A percentile compares a stretch with the other conserved stretches of the same genome.
Evolutionary conservation across 2,888 invertebrate genomes (phyloP).

Genomic region (Heliconius erato): DNA sequence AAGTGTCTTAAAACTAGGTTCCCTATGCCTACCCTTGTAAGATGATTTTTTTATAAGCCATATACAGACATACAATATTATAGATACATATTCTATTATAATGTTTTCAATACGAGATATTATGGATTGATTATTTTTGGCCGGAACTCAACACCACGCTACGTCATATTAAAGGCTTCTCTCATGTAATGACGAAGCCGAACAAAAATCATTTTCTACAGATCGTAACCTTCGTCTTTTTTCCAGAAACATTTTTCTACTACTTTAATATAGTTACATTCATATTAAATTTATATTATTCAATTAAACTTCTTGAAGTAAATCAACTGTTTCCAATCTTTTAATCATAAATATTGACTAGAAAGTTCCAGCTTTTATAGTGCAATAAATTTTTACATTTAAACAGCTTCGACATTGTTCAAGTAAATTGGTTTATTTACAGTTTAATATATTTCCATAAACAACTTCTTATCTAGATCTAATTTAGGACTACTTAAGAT

Average conservation of each 20-base stretch:
- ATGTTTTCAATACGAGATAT: background rate
- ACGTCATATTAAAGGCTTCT: too few species aligned
- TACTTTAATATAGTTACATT: too few species aligned
- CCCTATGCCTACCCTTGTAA: too few species aligned
- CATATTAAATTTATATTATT: background rate
- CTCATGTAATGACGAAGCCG: too few species aligned
- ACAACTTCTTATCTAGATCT: background rate
- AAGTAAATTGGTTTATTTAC: constrained; percentile 20
- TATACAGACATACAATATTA: too few species aligned
- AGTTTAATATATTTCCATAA: constrained; percentile 1
- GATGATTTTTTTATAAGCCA: too few species aligned
- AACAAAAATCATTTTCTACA: too few species aligned
- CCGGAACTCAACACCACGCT: too few species aligned
- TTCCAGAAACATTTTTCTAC: too few species aligned
- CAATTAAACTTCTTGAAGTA: background rate
- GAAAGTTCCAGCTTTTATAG: constrained; percentile 1
- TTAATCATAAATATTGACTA: background rate
- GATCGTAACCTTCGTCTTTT: too few species aligned
- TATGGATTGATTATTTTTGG: background rate
- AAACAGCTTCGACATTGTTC: constrained; percentile 15
- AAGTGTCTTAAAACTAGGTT: too few species aligned
- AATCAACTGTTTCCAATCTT: background rate
- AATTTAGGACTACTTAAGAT: constrained; percentile 6
- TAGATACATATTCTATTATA: too few species aligned
- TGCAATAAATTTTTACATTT: constrained; percentile 24